These are phyloP conservation scores for Anguilla megastoma DNA, from an alignment of 2,797 vertebrate genomes.

Conservation along the genomic window DNA sequence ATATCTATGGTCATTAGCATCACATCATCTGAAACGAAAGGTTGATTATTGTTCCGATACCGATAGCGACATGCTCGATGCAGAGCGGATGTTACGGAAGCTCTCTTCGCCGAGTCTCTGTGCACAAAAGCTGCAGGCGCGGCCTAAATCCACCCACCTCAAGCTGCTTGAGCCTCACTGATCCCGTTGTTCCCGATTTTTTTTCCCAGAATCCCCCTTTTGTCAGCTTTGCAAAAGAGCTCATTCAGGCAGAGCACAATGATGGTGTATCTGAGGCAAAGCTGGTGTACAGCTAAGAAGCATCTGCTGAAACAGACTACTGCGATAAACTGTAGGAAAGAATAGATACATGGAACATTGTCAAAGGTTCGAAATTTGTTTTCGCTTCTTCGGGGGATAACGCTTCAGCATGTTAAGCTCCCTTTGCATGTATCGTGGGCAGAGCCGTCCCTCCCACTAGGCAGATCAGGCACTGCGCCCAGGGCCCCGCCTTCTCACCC, in stretches of 20 bases:
- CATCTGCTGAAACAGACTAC: background rate
- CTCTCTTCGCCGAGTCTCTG: background rate
- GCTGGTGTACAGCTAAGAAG: background rate
- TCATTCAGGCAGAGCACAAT: conserved; percentile 14
- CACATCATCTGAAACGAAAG: background rate
- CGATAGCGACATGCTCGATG: background rate
- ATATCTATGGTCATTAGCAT: background rate
- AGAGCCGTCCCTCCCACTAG: too few species aligned
- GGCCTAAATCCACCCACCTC: background rate
- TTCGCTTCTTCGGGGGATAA: background rate
- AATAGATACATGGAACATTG: background rate
- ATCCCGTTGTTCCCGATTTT: background rate
- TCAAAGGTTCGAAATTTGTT: background rate
- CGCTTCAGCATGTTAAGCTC: background rate
- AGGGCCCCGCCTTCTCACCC: too few species aligned
- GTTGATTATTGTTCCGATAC: background rate
- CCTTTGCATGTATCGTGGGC: background rate
- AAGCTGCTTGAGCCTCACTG: conserved; percentile 1
- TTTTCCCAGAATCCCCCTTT: background rate
- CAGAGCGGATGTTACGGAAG: background rate
- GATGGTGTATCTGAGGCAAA: background rate
- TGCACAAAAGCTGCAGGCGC: background rate
- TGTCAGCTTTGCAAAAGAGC: background rate
- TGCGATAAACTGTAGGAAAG: background rate
- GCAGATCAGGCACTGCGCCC: too few species aligned